Evolutionary conservation across 2,888 invertebrate species (phyloP).

Genomic region (Hyles lineata): DNA sequence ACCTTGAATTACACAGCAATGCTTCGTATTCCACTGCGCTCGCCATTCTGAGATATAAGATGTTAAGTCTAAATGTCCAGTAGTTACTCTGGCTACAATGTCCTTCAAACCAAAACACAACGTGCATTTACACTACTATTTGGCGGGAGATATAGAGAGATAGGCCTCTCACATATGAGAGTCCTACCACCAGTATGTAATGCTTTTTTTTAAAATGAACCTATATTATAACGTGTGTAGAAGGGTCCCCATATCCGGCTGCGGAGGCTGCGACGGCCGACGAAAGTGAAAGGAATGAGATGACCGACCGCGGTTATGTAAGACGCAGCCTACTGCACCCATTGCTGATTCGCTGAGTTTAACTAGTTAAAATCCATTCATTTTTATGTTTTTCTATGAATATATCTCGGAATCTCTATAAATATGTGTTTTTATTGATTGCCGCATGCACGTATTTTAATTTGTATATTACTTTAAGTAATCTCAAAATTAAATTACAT

Average conservation of each 20-base stretch:
- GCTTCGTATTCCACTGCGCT: no score
- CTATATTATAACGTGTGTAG: background rate
- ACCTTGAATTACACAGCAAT: no score
- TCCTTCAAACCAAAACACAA: no score
- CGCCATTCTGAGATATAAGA: no score
- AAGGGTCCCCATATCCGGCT: constrained; percentile 29
- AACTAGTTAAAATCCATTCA: background rate
- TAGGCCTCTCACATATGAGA: no score
- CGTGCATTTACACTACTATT: no score
- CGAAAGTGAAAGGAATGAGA: constrained; percentile 62
- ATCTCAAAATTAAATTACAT: no score
- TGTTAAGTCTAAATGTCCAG: no score
- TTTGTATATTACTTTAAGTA: background rate
- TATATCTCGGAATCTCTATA: background rate
- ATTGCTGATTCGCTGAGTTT: constrained; percentile 5
- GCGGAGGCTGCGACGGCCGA: constrained; percentile 42
- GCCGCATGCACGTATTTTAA: background rate
- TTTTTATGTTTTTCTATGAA: background rate
- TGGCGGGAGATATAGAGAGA: no score
- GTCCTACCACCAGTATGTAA: no score
- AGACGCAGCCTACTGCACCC: constrained; percentile 35
- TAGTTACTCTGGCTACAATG: no score
- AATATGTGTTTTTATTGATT: background rate
- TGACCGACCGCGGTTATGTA: constrained; percentile 51
- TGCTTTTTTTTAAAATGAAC: no score